phyloP scores from a whole-genome alignment of 2,888 invertebrate species.

The Rhogogaster chlorosoma region DNA sequence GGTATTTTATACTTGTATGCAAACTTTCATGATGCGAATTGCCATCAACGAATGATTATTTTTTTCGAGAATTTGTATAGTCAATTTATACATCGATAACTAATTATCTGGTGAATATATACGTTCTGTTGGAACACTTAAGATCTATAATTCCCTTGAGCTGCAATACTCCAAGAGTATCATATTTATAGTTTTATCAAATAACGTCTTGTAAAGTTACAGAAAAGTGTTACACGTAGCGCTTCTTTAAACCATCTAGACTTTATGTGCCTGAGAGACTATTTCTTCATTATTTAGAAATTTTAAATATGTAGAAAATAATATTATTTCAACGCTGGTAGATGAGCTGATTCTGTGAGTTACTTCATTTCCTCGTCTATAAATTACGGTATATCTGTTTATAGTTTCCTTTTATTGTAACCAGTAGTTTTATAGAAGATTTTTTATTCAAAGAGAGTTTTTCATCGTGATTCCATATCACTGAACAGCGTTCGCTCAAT shows the following conservation, averaged over 20 bases:
- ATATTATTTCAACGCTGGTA: neutral
- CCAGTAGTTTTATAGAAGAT: slow-evolving; percentile 12
- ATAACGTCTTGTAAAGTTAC: neutral
- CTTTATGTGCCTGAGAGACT: neutral
- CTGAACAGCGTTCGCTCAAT: slow-evolving; percentile 14
- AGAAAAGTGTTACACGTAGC: neutral
- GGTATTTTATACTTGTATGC: neutral
- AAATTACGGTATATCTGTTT: neutral
- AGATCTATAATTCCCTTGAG: neutral
- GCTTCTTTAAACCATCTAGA: neutral
- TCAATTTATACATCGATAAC: neutral
- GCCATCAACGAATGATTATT: neutral
- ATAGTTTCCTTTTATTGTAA: slow-evolving; percentile 2
- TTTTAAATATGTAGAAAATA: neutral
- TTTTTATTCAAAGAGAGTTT: slow-evolving; percentile 42
- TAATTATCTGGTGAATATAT: neutral
- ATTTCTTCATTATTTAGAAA: neutral
- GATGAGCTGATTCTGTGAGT: slow-evolving; percentile 10
- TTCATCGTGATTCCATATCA: slow-evolving; percentile 1
- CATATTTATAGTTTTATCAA: neutral
- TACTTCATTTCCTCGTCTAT: neutral
- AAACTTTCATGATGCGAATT: neutral
- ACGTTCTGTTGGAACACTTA: neutral
- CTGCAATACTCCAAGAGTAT: neutral
- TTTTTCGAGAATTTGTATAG: neutral